A percentile compares a stretch with the other conserved stretches of the same genome.
phyloP scores from a whole-genome alignment of 2,113 vertebrate genomes.

The Cygnus atratus region DNA sequence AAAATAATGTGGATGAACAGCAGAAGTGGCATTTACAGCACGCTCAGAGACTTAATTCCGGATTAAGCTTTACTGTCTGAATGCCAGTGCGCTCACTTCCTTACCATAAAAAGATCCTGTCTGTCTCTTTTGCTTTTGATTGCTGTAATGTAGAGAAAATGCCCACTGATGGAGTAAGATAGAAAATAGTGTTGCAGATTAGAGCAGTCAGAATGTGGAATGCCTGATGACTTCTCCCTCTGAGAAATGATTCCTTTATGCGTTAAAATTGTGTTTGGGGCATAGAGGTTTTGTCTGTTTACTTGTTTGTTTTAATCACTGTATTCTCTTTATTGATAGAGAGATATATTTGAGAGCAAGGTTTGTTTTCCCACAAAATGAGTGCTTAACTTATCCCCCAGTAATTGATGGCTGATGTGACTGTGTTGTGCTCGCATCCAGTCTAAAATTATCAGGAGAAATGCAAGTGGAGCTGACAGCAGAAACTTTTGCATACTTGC shows the following conservation, averaged over 20 bases:
- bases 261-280: not conserved
- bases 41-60: not conserved
- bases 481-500: not conserved
- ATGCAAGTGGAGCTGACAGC: not conserved
- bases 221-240: not conserved
- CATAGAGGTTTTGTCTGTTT: not conserved
- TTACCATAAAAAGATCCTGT: constrained; percentile 30
- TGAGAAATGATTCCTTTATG: not conserved
- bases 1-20: not conserved
- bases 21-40: constrained; percentile 3
- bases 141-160: constrained; percentile 32
- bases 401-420: not conserved
- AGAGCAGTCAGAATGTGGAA: not conserved
- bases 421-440: not conserved
- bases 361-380: not conserved
- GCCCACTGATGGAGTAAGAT: not conserved
- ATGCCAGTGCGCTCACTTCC: constrained; percentile 6
- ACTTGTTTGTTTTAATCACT: not conserved
- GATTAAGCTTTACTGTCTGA: constrained; percentile 44
- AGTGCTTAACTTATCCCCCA: not conserved
- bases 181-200: constrained; percentile 7
- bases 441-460: not conserved
- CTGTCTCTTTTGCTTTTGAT: constrained; percentile 27
- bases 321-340: not conserved
- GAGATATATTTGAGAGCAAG: not conserved